Evolutionary conservation across 2,888 invertebrate genomes (phyloP).

Genomic region (Machimus atricapillus): DNA sequence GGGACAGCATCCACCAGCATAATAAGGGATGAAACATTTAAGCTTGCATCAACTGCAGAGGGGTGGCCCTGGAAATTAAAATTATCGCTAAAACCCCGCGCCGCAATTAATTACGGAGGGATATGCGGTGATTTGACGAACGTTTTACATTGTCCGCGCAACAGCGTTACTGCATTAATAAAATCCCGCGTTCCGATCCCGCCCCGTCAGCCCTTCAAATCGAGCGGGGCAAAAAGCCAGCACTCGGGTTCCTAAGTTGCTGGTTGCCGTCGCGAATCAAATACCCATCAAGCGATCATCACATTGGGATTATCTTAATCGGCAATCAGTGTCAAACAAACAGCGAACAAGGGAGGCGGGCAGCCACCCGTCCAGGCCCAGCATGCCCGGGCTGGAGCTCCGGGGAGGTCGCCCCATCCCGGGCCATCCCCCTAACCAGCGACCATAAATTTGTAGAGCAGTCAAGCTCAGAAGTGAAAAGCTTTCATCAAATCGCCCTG

Average conservation of each 20-base stretch:
- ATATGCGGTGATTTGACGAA: background rate
- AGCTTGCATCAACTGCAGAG: background rate
- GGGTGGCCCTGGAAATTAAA: background rate
- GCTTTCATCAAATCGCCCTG: slow-evolving; percentile 27
- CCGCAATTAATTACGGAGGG: background rate
- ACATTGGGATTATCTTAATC: slow-evolving; percentile 50
- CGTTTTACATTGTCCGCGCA: background rate
- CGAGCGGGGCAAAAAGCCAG: background rate
- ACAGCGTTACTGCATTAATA: background rate
- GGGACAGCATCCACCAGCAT: background rate
- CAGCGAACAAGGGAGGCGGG: slow-evolving; percentile 5
- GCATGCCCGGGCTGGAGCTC: background rate
- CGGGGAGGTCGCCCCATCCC: background rate
- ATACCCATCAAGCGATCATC: slow-evolving; percentile 50
- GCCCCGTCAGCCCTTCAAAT: background rate
- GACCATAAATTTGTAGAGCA: slow-evolving; percentile 29
- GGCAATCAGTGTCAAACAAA: slow-evolving; percentile 49
- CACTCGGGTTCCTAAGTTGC: background rate
- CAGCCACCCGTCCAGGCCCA: background rate
- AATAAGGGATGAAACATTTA: slow-evolving; percentile 13
- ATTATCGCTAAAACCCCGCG: background rate
- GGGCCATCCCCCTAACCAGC: background rate
- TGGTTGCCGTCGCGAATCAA: slow-evolving; percentile 46
- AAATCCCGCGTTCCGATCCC: background rate
- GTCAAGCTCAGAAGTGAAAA: slow-evolving; percentile 29